phyloP scores from a whole-genome alignment of 1,140 invertebrate species.

The Whitmania pigra region DNA sequence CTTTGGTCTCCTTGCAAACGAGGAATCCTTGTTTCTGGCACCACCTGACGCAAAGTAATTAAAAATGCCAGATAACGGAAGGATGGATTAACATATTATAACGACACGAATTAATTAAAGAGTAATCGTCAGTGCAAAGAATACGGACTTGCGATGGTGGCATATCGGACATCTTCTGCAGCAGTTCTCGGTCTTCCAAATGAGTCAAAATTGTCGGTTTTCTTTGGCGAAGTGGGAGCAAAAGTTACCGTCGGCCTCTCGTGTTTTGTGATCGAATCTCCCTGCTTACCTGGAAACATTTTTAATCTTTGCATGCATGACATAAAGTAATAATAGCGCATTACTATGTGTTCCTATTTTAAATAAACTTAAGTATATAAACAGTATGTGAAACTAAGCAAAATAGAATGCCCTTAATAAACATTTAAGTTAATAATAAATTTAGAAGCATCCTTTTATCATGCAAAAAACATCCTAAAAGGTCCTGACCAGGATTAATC shows the following conservation, averaged over 20 bases:
- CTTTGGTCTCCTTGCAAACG: not conserved
- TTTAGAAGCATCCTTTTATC: too few relatives aligned
- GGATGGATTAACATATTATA: too few relatives aligned
- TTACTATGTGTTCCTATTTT: too few relatives aligned
- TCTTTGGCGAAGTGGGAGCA: not conserved
- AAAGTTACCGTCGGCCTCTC: not conserved
- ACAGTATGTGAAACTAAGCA: too few relatives aligned
- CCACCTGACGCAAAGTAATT: not conserved
- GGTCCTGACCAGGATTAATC: not conserved
- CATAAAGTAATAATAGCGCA: too few relatives aligned
- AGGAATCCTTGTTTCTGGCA: conserved; percentile 13
- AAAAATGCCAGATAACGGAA: too few relatives aligned
- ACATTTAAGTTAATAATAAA: too few relatives aligned
- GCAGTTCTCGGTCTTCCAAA: not conserved
- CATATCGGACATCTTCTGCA: not conserved
- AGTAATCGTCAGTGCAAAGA: too few relatives aligned
- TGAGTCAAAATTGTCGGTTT: not conserved
- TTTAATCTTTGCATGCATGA: too few relatives aligned
- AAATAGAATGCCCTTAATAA: too few relatives aligned
- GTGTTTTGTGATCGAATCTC: not conserved
- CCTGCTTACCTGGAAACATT: not conserved
- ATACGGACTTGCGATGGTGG: not conserved
- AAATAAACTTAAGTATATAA: too few relatives aligned
- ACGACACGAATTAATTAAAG: too few relatives aligned
- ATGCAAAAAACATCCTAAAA: not conserved